These are phyloP conservation scores for Acanthurus lineatus DNA, from an alignment of 2,797 vertebrate species.

Conservation along the genomic window DNA sequence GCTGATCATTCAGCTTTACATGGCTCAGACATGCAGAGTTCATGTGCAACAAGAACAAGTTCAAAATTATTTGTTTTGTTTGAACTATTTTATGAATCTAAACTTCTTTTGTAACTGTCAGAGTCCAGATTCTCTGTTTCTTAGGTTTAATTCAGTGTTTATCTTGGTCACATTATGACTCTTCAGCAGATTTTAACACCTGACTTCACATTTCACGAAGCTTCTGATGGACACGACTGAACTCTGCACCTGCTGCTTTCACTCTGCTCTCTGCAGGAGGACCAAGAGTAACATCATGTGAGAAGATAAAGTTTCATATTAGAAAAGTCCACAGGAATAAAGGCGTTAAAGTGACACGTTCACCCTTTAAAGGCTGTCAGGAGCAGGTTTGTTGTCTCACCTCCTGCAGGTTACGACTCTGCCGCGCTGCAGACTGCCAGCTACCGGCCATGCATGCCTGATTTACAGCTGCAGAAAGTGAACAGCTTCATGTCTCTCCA, in stretches of 20 bases:
- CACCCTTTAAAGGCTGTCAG: constrained; percentile 21
- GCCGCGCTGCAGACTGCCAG: constrained; percentile 33
- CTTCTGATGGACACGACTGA: background rate
- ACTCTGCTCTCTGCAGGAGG: background rate
- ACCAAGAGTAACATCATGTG: background rate
- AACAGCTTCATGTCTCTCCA: constrained; percentile 51
- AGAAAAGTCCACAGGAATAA: background rate
- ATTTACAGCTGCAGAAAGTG: constrained; percentile 62
- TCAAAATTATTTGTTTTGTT: no score
- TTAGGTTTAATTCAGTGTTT: no score
- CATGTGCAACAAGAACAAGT: no score
- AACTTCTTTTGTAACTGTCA: no score
- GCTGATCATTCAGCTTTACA: no score
- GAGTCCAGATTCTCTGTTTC: no score
- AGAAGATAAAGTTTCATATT: constrained; percentile 13
- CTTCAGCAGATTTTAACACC: background rate
- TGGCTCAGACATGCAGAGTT: no score
- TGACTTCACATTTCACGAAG: background rate
- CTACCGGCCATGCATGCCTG: constrained; percentile 48
- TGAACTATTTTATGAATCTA: no score
- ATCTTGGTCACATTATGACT: no score
- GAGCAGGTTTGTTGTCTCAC: constrained; percentile 43
- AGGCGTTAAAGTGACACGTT: constrained; percentile 3
- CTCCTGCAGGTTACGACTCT: constrained; percentile 14
- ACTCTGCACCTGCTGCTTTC: background rate